A percentile compares a stretch with the other conserved stretches of the same genome.
These are phyloP conservation scores for Labeo calbasu DNA, from an alignment of 2,797 vertebrate species.

Conservation along the genomic window DNA sequence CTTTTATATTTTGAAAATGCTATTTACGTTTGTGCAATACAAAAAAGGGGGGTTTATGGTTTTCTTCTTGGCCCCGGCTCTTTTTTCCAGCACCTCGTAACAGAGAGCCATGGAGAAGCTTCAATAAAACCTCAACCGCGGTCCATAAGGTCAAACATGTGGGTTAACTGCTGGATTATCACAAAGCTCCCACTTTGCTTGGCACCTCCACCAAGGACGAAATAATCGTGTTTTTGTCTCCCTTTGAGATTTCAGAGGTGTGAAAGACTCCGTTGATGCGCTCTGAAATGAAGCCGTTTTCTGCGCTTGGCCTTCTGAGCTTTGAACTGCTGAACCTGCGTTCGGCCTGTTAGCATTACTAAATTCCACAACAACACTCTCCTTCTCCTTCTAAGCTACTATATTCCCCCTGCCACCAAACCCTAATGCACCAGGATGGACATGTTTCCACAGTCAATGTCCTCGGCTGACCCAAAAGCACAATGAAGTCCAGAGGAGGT, in stretches of 20 bases:
- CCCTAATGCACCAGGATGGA: conserved; percentile 17
- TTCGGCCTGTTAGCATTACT: conserved; percentile 5
- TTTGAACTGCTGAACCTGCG: conserved; percentile 44
- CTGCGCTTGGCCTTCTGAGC: conserved; percentile 9
- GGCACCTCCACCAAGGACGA: conserved; percentile 8
- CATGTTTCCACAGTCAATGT: conserved; percentile 17
- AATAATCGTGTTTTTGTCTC: conserved; percentile 14
- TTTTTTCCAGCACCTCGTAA: conserved; percentile 28
- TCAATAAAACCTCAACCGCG: conserved; percentile 34
- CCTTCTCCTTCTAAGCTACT: conserved; percentile 10
- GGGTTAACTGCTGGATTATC: conserved; percentile 17
- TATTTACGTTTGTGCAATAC: background rate
- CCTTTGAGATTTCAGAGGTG: conserved; percentile 25
- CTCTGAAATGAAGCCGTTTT: conserved; percentile 32
- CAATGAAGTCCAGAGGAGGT: conserved; percentile 13
- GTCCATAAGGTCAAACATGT: conserved; percentile 30
- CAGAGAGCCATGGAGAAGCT: conserved; percentile 13
- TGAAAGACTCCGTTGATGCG: conserved; percentile 33
- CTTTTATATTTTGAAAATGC: background rate
- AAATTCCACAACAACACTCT: conserved; percentile 34
- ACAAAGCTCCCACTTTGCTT: conserved; percentile 26
- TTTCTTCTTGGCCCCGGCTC: conserved; percentile 20
- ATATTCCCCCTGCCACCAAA: conserved; percentile 14
- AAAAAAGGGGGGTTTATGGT: conserved; percentile 9
- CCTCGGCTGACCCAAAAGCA: conserved; percentile 23